Conservation (phyloP, 1,140 invertebrate species). For the Drosophila lowei region DNA sequence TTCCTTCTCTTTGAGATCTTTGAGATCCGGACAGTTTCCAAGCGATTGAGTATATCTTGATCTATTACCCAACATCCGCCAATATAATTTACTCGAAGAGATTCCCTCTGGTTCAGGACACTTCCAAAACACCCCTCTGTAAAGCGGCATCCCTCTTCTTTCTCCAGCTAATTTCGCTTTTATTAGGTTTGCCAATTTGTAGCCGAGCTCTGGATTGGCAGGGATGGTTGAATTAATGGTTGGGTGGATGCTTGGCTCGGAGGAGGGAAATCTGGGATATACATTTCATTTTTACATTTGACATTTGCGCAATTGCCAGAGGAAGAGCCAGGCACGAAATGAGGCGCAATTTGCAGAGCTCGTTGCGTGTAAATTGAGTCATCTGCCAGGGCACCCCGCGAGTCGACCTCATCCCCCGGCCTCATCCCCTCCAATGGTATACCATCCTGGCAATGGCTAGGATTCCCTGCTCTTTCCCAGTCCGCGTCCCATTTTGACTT, state of each 20-base stretch:
- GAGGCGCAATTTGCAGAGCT: constrained; percentile 78
- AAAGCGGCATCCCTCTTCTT: constrained; percentile 4
- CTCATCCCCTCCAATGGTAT: not conserved
- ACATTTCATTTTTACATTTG: constrained; percentile 60
- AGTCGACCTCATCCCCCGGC: constrained; percentile 2
- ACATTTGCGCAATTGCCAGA: constrained; percentile 73
- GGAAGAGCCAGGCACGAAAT: constrained; percentile 75
- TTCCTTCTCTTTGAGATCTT: too few species aligned
- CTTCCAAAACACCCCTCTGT: constrained; percentile 31
- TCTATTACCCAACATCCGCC: constrained; percentile 36
- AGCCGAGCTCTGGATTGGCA: constrained; percentile 12
- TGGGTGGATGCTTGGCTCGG: constrained; percentile 3
- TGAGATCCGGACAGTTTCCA: constrained; percentile 5
- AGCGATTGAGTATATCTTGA: constrained; percentile 42
- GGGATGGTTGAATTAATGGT: constrained; percentile 11
- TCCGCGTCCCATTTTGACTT: constrained; percentile 24
- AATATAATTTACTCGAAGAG: constrained; percentile 16
- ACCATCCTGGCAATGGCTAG: constrained; percentile 14
- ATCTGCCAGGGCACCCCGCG: constrained; percentile 66
- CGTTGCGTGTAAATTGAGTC: constrained; percentile 80
- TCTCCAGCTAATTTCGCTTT: constrained; percentile 70
- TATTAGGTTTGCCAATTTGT: constrained; percentile 74
- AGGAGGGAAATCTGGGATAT: constrained; percentile 35
- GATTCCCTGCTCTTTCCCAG: constrained; percentile 8
- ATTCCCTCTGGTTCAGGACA: constrained; percentile 1